These are phyloP conservation scores for Vombatus ursinus DNA, from an alignment of 2,113 vertebrate species.

Conservation along the genomic window DNA sequence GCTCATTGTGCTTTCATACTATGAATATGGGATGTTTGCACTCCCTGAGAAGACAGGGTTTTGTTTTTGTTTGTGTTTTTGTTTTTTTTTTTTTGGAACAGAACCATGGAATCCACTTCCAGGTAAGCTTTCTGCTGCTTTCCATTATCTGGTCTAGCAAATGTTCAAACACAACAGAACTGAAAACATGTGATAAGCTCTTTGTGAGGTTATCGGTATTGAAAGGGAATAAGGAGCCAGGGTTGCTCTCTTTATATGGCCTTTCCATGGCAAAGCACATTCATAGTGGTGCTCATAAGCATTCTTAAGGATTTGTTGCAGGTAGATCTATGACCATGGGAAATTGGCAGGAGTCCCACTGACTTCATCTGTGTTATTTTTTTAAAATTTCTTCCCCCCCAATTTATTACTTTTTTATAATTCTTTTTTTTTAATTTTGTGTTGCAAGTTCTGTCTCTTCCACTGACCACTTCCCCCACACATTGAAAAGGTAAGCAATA, in stretches of 20 bases:
- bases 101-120: fast-evolving
- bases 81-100: background rate
- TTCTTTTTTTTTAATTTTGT: background rate
- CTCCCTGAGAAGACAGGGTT: background rate
- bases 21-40: background rate
- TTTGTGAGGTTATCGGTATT: fast-evolving
- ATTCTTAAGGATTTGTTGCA: background rate
- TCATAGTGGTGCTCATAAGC: background rate
- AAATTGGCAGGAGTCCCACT: fast-evolving
- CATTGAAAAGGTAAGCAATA: background rate
- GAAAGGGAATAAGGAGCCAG: background rate
- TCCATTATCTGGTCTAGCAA: fast-evolving
- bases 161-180: background rate
- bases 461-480: background rate
- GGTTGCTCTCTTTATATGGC: background rate
- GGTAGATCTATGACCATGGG: no score
- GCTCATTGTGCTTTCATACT: fast-evolving
- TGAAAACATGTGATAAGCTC: background rate
- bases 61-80: background rate
- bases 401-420: background rate
- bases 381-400: background rate
- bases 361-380: background rate
- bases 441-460: background rate
- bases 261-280: background rate
- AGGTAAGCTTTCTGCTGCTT: background rate